Conservation (phyloP, 2,888 invertebrate species). For the Dasysyrphus tricinctus region DNA sequence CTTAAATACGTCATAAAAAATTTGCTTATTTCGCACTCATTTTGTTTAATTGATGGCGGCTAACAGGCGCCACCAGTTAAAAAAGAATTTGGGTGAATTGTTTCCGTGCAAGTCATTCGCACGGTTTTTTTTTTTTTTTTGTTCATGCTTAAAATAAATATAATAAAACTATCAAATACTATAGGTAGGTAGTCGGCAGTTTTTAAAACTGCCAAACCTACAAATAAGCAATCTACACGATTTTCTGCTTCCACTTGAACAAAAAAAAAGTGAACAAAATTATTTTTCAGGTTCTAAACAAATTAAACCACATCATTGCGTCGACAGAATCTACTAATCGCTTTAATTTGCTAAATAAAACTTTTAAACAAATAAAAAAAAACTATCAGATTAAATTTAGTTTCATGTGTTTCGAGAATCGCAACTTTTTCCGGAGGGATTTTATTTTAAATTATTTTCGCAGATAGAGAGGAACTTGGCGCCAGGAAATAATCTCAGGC, state of each 20-base stretch:
- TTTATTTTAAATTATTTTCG: slow-evolving; percentile 80
- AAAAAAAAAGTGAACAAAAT: neutral
- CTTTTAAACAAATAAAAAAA: slow-evolving; percentile 11
- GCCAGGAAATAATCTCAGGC: slow-evolving; percentile 81
- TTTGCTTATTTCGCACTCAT: slow-evolving; percentile 46
- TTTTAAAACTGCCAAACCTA: neutral
- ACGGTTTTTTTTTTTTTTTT: neutral
- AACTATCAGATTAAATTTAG: slow-evolving; percentile 20
- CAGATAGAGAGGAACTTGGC: slow-evolving; percentile 82
- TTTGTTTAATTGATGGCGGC: slow-evolving; percentile 57
- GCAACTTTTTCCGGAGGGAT: slow-evolving; percentile 35
- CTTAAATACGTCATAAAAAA: neutral
- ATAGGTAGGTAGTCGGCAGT: no score
- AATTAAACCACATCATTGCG: slow-evolving; percentile 13
- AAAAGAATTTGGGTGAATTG: slow-evolving; percentile 56
- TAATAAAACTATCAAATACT: slow-evolving; percentile 20
- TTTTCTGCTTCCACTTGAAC: slow-evolving; percentile 37
- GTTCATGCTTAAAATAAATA: slow-evolving; percentile 47
- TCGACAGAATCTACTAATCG: slow-evolving; percentile 37
- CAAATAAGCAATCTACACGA: neutral
- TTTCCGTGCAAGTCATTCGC: slow-evolving; percentile 51
- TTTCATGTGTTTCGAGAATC: slow-evolving; percentile 43
- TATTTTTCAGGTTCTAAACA: neutral
- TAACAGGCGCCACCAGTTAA: slow-evolving; percentile 64
- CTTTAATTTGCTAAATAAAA: slow-evolving; percentile 25